Evolutionary conservation across 2,797 vertebrate species (phyloP).

Genomic region (Macropus fuliginosus): DNA sequence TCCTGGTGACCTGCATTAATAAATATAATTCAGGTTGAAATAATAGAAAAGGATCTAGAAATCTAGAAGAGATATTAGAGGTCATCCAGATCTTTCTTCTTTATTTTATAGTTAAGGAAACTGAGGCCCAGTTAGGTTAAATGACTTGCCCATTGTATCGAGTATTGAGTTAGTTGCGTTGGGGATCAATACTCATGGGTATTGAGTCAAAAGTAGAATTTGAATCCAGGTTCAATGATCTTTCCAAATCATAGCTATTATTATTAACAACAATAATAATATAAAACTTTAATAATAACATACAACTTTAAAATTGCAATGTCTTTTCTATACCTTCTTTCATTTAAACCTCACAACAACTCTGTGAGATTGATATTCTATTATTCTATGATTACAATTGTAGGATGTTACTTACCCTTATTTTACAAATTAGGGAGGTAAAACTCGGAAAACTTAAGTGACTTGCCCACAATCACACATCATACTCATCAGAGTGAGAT

Average conservation of each 20-base stretch:
- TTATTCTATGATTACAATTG: neutral
- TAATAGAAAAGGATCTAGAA: neutral
- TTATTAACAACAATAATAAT: neutral
- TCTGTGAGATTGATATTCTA: neutral
- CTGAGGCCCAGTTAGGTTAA: neutral
- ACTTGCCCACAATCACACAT: neutral
- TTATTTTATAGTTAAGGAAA: constrained; percentile 29
- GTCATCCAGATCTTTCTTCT: neutral
- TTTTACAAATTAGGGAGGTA: neutral
- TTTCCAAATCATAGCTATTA: neutral
- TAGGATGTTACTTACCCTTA: neutral
- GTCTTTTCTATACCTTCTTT: neutral
- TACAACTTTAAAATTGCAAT: neutral
- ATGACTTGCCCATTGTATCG: neutral
- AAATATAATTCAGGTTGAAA: neutral
- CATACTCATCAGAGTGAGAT: neutral
- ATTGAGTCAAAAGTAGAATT: neutral
- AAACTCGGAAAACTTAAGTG: neutral
- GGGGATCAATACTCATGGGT: neutral
- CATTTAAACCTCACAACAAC: neutral
- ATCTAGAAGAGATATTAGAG: neutral
- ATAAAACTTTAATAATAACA: neutral
- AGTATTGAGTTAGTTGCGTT: constrained; percentile 2
- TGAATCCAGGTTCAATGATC: neutral
- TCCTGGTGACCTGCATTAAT: constrained; percentile 8